These are phyloP conservation scores for Polyploca ridens DNA, from an alignment of 2,888 invertebrate species.

Conservation along the genomic window DNA sequence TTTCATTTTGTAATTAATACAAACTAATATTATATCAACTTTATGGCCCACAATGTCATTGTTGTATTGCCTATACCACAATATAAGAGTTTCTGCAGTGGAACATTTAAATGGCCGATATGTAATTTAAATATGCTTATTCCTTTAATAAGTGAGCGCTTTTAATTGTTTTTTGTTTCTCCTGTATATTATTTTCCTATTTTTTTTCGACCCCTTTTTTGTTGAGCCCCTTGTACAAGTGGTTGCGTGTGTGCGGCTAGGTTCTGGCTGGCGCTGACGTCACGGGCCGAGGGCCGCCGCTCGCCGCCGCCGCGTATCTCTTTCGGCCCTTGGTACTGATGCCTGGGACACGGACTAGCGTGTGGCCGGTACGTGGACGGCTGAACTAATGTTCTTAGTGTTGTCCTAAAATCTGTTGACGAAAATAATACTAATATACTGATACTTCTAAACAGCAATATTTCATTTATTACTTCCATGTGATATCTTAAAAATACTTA, in stretches of 20 bases:
- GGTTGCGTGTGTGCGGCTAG: slow-evolving; percentile 54
- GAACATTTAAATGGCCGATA: background rate
- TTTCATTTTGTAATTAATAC: background rate
- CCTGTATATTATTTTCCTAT: slow-evolving; percentile 30
- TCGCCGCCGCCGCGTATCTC: slow-evolving; percentile 79
- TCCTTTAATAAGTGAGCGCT: background rate
- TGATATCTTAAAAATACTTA: background rate
- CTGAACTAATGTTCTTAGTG: slow-evolving; percentile 14
- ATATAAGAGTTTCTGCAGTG: background rate
- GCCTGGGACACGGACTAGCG: slow-evolving; percentile 33
- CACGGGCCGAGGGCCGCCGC: slow-evolving; percentile 61
- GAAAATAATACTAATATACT: background rate
- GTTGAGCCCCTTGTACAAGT: slow-evolving; percentile 35
- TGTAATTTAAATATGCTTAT: no score
- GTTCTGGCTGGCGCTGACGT: slow-evolving; percentile 73
- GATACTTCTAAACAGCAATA: background rate
- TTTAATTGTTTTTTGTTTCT: slow-evolving; percentile 4
- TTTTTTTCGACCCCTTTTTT: slow-evolving; percentile 42
- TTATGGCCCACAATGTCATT: background rate
- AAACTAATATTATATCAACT: background rate
- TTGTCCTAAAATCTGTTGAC: slow-evolving; percentile 2
- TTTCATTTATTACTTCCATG: background rate
- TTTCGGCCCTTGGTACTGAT: slow-evolving; percentile 83
- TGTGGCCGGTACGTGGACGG: slow-evolving; percentile 42
- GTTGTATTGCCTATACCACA: background rate